Base-by-base conservation (phyloP, 1,140 invertebrate genomes). In the Tetramorium simillimum region DNA sequence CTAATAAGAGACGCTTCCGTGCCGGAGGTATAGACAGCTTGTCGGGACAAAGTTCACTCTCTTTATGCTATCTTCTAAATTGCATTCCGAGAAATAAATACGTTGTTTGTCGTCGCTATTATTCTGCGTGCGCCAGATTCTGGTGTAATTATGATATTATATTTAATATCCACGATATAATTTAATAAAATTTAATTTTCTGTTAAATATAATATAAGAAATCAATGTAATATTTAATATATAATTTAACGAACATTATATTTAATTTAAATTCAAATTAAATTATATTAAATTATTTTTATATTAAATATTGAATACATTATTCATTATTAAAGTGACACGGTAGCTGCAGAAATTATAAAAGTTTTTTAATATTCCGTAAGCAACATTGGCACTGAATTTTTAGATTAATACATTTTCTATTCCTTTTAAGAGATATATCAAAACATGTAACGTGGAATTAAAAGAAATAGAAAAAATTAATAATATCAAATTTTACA, bases 1-100 rank as follows among this genome's bases (percentile, higher is more conserved):
- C 40, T 84, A 84, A 60, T 73, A 60, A 60, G 24, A 62, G 28
- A 75, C n/a, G 40, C 40, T 75, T 84, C 53, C 40, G 62, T n/a
- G 62, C 18, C 24, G 33, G 65, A 33, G 51, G 28, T 53, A 81
- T 81, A 81, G 53, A 84, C 53, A 49, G 24, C 53, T 62, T 37
- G 53, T 43, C 53, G 40, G n/a, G 53, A 58, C 49, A 18, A 18
- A 60, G 56, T 49, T 46, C 80, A 75, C 6, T 18, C 24, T 53
- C 58, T 73, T 82, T 49, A n/a, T n/a, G 40, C 43, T 21, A 46
- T 60, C 18, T 33, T 3, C 43, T 21, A 75, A 60, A 84, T 75
- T 73, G n/a, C 40, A 56, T 60, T 49, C n/a, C 33, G 21, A 18
- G 40, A 84, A 65, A 81, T 28, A 56, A 72, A 81, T 56, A 40